Evolutionary conservation across 1,140 invertebrate genomes (phyloP), one percentile per base, ranked within the genome.

Genomic region (Melipona quadrifasciata): DNA sequence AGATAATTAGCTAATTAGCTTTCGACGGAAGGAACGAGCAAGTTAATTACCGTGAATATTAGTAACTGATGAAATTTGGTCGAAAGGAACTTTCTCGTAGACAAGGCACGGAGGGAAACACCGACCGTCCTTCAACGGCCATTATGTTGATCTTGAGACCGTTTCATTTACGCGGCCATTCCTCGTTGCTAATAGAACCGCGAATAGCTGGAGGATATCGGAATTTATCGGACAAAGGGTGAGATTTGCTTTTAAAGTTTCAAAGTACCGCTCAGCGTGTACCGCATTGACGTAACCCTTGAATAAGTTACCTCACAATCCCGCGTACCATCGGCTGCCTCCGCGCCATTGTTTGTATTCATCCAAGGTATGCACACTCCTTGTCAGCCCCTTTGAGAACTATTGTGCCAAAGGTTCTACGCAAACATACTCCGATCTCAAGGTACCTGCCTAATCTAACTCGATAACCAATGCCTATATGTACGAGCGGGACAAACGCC

Each of bases 201-300:
- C 39, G 75, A 84, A 65, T 72, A 58, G 76, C 67, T 39, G 10
- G 21, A 34, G 47, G 57, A 79, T 84, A 84, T 79, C 75, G 87
- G 87, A 88, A 89, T 88, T 89, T 57, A 80, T 85, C 82, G 80
- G 82, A 81, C 86, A 83, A 84, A 68, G 82, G 82, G 55, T 58
- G 74, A 87, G 87, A 86, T 83, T 86, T 85, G 84, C 87, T 89
- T 89, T 89, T 89, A 84, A 89, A 89, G 84, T 89, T 89, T 89
- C 80, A 51, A 89, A 77, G 74, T 86, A 82, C 85, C 80, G 27
- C 51, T 47, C 61, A 53, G 61, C 51, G 84, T n/a, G n/a, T 80
- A 16, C 61, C 70, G 77, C 86, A 84, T 81, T 87, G 86, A 80
- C 84, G 87, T 80, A 89, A 81, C 84, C 87, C 80, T 76, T 77